phyloP scores from a whole-genome alignment of 2,113 vertebrate species.

The Zapornia atra region DNA sequence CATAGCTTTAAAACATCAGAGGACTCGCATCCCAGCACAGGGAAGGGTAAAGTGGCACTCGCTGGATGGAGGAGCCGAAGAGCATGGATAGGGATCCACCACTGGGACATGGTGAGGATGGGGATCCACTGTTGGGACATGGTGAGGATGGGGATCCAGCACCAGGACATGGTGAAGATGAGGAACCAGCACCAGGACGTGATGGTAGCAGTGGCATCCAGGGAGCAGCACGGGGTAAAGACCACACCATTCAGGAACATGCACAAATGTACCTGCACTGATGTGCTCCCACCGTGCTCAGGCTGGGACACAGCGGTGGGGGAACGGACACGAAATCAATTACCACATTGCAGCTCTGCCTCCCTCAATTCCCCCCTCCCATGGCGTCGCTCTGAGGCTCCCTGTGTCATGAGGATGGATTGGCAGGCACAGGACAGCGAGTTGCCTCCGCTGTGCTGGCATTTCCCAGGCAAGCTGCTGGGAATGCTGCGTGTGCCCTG shows the following conservation, averaged over 20 bases:
- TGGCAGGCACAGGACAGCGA: neutral
- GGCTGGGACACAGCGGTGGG: neutral
- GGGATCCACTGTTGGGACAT: too few relatives aligned
- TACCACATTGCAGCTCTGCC: neutral
- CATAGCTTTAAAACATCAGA: rapidly evolving
- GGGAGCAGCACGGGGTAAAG: neutral
- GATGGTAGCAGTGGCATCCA: too few relatives aligned
- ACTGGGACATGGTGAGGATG: too few relatives aligned
- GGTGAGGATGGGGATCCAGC: too few relatives aligned
- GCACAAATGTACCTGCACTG: rapidly evolving
- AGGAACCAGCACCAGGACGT: too few relatives aligned
- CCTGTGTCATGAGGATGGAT: neutral
- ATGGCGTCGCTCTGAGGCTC: neutral
- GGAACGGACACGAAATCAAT: neutral
- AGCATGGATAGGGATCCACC: neutral
- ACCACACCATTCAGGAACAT: rapidly evolving
- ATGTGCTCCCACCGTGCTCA: rapidly evolving
- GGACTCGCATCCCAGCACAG: neutral
- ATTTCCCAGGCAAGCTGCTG: neutral
- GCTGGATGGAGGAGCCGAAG: neutral
- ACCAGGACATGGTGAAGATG: too few relatives aligned
- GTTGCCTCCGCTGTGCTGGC: neutral
- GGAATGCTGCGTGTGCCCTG: constrained; percentile 16
- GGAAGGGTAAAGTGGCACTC: neutral
- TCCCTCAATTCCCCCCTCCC: neutral